Evolutionary conservation across 2,113 vertebrate genomes (phyloP), one percentile per base, ranked within the genome.

Genomic region (Tonatia bakeri): DNA sequence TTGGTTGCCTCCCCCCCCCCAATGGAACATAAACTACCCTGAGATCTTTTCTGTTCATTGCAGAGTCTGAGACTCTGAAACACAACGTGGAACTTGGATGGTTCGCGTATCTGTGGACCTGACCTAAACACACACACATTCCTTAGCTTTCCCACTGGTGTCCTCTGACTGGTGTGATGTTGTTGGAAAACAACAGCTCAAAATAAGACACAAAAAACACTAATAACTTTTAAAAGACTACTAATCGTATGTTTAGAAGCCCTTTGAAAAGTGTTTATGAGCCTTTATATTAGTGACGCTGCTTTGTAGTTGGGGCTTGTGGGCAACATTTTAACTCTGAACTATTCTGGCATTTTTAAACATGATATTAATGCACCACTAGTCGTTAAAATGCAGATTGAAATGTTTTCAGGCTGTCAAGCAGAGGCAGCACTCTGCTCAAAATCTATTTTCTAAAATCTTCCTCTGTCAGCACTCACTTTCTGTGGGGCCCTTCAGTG

Each of bases 231-330:
- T 17, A 64, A 77, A 26, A 65, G 31, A 82, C 6, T 40, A 38
- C 6, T 43, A 82, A 77, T 61, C 0, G 3, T 38, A 20, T 81
- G 22, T 52, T 64, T 75, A 69, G 36, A 93, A 87, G 87, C 8
- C 54, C 16, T 50, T 67, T 28, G 64, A 65, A 33, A 95, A 76
- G 52, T 38, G 43, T 76, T 50, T 40, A 36, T 73, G 40, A 47
- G 5, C 75, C 28, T 95, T 94, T 76, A 7, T 82, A 75, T 69
- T 82, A 80, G 40, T 87, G 75, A 75, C 20, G 50, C 0, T 67
- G 24, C 17, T 87, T 77, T 94, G 40, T 26, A 87, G 93, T 91
- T 95, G 36, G 45, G 69, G 94, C 52, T 76, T 70, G n/a, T 28
- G 15, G 16, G n/a, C 4, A 75, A 38, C 3, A 45, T 72, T 31